Conservation (phyloP, 1,140 invertebrate species). For the Drosophila carrolli region DNA sequence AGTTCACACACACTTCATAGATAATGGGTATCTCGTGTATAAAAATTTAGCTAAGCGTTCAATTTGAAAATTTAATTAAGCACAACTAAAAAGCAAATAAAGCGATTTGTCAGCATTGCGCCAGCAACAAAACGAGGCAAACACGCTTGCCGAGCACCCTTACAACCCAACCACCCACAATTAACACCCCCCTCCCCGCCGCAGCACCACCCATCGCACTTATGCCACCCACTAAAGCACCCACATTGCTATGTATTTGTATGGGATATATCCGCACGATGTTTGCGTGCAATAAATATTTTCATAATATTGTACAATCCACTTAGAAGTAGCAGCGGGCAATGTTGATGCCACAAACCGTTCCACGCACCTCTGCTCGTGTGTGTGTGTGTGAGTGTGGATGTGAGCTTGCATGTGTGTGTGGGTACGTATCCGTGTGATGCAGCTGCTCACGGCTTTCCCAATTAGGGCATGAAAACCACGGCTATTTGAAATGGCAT, state of each 20-base stretch:
- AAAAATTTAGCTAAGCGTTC: slow-evolving; percentile 41
- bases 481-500: slow-evolving; percentile 40
- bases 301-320: slow-evolving; percentile 70
- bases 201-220: slow-evolving; percentile 10
- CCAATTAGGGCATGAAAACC: slow-evolving; percentile 72
- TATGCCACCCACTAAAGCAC: slow-evolving; percentile 6
- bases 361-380: slow-evolving; percentile 14
- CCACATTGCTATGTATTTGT: slow-evolving; percentile 8
- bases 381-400: neutral
- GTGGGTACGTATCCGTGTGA: slow-evolving; percentile 13
- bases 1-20: no score
- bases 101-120: slow-evolving; percentile 65
- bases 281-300: slow-evolving; percentile 79
- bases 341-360: slow-evolving; percentile 38
- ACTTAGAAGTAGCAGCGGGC: slow-evolving; percentile 56
- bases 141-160: slow-evolving; percentile 9
- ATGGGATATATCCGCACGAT: slow-evolving; percentile 19
- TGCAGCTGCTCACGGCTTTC: slow-evolving; percentile 39
- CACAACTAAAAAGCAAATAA: slow-evolving; percentile 70
- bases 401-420: slow-evolving; percentile 10
- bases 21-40: slow-evolving; percentile 24
- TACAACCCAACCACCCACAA: neutral
- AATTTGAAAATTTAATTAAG: slow-evolving; percentile 76
- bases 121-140: slow-evolving; percentile 35
- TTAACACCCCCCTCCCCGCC: neutral